These are phyloP conservation scores for Dolichallabes microphthalmus DNA, from an alignment of 2,113 vertebrate species.

Conservation along the genomic window DNA sequence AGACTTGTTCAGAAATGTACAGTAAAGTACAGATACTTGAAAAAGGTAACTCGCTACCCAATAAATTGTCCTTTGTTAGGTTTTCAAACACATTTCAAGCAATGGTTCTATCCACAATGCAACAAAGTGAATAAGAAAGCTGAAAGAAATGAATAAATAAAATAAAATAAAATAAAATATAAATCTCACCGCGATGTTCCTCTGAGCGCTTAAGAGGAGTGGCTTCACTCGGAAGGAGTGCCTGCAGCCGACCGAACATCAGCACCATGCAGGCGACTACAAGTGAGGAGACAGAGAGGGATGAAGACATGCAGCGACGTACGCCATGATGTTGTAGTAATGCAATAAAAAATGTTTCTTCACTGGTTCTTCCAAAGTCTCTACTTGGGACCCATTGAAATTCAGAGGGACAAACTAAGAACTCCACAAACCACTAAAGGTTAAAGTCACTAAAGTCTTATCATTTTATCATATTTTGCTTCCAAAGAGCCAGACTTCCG, in stretches of 20 bases:
- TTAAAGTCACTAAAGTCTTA: no score
- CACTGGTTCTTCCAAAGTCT: neutral
- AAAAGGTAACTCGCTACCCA: neutral
- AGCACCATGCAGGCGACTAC: conserved; percentile 33
- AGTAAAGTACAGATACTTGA: neutral
- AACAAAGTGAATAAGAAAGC: neutral
- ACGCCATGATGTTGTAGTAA: neutral
- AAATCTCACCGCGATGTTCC: conserved; percentile 35
- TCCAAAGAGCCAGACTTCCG: no score
- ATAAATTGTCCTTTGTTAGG: neutral
- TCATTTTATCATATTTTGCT: no score
- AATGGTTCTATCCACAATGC: neutral
- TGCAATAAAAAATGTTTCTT: neutral
- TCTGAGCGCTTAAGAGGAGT: conserved; percentile 19
- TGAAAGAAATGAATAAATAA: neutral
- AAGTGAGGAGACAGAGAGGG: neutral
- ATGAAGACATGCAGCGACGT: neutral
- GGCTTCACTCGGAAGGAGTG: conserved; percentile 21
- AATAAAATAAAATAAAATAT: neutral
- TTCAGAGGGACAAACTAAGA: neutral
- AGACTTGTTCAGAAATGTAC: neutral
- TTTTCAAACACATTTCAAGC: neutral
- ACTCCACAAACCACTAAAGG: neutral
- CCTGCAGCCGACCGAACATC: conserved; percentile 20
- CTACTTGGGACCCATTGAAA: neutral